A percentile compares a stretch with the other conserved stretches of the same genome.
These are phyloP conservation scores for Crax fasciolata DNA, from an alignment of 2,797 vertebrate species.

Conservation along the genomic window DNA sequence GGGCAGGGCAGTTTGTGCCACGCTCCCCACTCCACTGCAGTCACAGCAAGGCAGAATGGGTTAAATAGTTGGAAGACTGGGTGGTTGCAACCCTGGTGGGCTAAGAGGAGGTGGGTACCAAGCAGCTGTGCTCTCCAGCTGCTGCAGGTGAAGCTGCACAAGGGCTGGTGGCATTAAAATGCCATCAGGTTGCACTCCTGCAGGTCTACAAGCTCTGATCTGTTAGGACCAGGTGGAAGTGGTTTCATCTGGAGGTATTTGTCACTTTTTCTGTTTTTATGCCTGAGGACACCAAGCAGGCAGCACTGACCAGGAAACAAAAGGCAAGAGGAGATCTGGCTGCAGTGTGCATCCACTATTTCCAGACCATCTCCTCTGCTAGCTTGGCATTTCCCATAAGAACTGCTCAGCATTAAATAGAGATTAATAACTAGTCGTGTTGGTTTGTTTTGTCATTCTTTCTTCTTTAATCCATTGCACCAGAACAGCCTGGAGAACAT, in stretches of 20 bases:
- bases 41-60: not conserved
- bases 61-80: not conserved
- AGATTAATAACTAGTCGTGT: not conserved
- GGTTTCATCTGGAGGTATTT: not conserved
- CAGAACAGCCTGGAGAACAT: slow-evolving; percentile 4
- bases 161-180: not conserved
- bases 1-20: not conserved
- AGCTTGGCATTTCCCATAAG: not conserved
- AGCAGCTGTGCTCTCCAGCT: not conserved
- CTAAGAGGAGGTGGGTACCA: not conserved
- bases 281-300: not conserved
- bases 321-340: not conserved
- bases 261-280: not conserved
- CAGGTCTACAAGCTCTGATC: not conserved
- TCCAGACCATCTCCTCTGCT: not conserved
- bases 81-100: not conserved
- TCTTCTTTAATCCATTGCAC: not conserved
- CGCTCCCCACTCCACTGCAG: not conserved
- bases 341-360: not conserved
- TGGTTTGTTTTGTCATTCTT: not conserved
- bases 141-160: not conserved
- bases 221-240: not conserved
- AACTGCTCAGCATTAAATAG: not conserved
- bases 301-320: not conserved
- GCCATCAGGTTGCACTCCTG: rapidly evolving